A percentile compares a stretch with the other conserved stretches of the same genome.
Evolutionary conservation across 2,797 vertebrate genomes (phyloP).

Genomic region (Spatula versicolor): DNA sequence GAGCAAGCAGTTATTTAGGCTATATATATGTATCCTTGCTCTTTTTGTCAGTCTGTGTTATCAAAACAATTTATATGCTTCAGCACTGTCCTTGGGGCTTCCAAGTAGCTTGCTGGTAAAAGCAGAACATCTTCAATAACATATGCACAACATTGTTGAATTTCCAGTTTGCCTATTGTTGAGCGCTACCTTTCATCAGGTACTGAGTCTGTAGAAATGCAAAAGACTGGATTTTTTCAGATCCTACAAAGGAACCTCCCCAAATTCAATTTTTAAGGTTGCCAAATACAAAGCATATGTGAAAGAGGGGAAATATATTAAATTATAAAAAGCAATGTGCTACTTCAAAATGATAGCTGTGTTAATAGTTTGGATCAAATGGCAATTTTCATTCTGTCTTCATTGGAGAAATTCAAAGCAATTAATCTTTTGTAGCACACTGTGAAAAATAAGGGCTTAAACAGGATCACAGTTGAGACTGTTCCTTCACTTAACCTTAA

Average conservation of each 20-base stretch:
- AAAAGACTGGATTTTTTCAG: not conserved
- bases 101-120: conserved; percentile 18
- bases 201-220: not conserved
- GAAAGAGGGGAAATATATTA: not conserved
- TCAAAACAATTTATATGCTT: conserved; percentile 18
- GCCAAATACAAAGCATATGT: not conserved
- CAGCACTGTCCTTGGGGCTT: not conserved
- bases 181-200: conserved; percentile 10
- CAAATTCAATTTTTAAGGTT: not conserved
- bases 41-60: conserved; percentile 35
- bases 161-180: conserved; percentile 4
- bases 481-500: conserved; percentile 59
- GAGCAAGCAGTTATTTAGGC: conserved; percentile 13
- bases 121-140: conserved; percentile 4
- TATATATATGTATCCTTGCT: not conserved
- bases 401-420: conserved; percentile 35
- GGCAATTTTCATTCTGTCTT: conserved; percentile 24
- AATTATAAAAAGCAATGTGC: not conserved
- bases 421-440: conserved; percentile 43
- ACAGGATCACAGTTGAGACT: not conserved
- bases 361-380: conserved; percentile 41
- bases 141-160: not conserved
- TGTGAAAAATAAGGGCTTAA: conserved; percentile 33
- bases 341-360: not conserved
- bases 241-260: not conserved